Evolutionary conservation across 2,797 vertebrate species (phyloP).

Genomic region (Enteromius radiatus): DNA sequence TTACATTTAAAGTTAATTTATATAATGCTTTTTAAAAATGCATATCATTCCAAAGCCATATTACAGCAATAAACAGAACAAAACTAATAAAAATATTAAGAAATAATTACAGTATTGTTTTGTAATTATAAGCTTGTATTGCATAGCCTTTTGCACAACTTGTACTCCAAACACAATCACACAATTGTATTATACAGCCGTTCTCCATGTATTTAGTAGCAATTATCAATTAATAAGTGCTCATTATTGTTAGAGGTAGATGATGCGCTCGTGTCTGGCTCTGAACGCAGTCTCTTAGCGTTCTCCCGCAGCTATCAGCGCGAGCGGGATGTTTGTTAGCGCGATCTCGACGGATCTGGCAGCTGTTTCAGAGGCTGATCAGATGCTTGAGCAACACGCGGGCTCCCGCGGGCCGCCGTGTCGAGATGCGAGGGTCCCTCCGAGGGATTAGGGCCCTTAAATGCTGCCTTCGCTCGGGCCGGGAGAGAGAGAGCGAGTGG

Average conservation of each 20-base stretch:
- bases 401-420: constrained; percentile 71
- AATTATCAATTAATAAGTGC: background rate
- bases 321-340: constrained; percentile 41
- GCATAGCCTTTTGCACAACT: background rate
- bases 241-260: background rate
- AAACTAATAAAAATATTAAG: background rate
- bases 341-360: constrained; percentile 66
- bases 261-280: background rate
- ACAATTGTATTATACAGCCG: background rate
- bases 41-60: background rate
- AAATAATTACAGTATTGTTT: background rate
- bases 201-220: too few relatives aligned
- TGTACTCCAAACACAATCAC: background rate
- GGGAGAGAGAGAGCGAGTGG: constrained; percentile 71
- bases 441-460: constrained; percentile 66
- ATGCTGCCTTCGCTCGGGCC: constrained; percentile 73
- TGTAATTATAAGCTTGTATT: background rate
- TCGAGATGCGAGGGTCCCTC: constrained; percentile 77
- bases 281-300: background rate
- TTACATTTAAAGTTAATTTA: background rate
- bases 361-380: constrained; percentile 80
- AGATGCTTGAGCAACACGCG: constrained; percentile 82
- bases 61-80: background rate
- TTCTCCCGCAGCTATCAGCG: constrained; percentile 26
- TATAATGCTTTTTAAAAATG: background rate